Base-by-base conservation (phyloP, 2,888 invertebrate species). In the Anagyrus pseudococci region DNA sequence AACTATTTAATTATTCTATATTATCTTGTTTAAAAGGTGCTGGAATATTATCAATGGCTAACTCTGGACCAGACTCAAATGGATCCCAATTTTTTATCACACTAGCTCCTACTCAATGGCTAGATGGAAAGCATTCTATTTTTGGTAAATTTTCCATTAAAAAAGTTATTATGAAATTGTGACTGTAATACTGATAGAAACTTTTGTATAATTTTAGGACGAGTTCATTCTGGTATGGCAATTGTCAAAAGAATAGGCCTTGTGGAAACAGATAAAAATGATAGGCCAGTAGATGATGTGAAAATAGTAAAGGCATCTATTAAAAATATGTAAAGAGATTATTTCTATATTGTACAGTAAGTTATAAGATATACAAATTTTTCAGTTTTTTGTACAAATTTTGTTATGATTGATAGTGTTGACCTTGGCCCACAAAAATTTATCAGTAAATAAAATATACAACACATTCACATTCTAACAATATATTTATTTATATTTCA, bases 31-130 rank as follows among this genome's bases (percentile, higher is more conserved):
- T 73, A 73, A 23, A 70, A 87, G 88, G 89, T 61, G 89, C 89
- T 64, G 90, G 89, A 20, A 85, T 90, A 59, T 72, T 89, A 37
- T 96, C 97, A 0, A 99, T 99, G 99, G 99, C 99, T 0, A 99
- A 99, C 84, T 92, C 97, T 20, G 98, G 98, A 0, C 96, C 97
- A 0, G 89, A 98, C 76, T 91, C 94, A 6, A 99, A 99, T 81
- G 98, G 98, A 2, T 97, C 96, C 29, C 99, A 99, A 80, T 99
- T 99, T 84, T 99, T 98, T 74, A 94, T 99, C 50, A 97, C 98
- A 0, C 82, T 99, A 64, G 96, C 93, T 0, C 97, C 98, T 1
- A 95, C 97, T 0, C 97, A 98, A 74, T 98, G 98, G 96, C 84
- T 99, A 40, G 98, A 99, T 84, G 93, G 95, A 13, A 98, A 98